phyloP scores from a whole-genome alignment of 2,797 vertebrate species.

The Chiloscyllium punctatum region DNA sequence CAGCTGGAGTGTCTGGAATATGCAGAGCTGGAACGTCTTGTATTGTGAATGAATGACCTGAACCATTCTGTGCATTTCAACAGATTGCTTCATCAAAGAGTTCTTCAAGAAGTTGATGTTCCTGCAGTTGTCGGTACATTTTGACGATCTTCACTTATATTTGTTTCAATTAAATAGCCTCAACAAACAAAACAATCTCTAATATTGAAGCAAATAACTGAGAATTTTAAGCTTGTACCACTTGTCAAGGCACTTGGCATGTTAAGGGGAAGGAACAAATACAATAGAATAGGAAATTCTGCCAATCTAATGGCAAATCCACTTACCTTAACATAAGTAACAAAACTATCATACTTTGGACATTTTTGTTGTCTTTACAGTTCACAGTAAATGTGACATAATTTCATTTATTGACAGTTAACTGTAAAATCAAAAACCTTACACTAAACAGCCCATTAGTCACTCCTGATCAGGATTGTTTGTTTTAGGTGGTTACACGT shows the following conservation, averaged over 20 bases:
- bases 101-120: background rate
- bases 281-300: background rate
- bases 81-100: background rate
- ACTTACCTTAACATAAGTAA: background rate
- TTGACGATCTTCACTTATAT: background rate
- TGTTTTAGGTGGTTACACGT: constrained; percentile 31
- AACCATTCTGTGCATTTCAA: background rate
- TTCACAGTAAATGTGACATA: background rate
- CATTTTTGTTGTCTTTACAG: background rate
- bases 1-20: background rate
- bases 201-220: background rate
- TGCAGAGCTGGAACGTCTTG: background rate
- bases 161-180: background rate
- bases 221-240: background rate
- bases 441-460: constrained; percentile 17
- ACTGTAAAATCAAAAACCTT: constrained; percentile 43
- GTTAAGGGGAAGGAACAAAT: background rate
- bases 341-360: background rate
- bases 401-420: constrained; percentile 36
- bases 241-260: background rate
- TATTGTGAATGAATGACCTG: background rate
- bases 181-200: background rate
- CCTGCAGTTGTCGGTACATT: background rate
- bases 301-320: background rate
- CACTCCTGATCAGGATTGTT: constrained; percentile 33